Base-by-base conservation (phyloP, 1,140 invertebrate species). In the Melipona quadrifasciata region DNA sequence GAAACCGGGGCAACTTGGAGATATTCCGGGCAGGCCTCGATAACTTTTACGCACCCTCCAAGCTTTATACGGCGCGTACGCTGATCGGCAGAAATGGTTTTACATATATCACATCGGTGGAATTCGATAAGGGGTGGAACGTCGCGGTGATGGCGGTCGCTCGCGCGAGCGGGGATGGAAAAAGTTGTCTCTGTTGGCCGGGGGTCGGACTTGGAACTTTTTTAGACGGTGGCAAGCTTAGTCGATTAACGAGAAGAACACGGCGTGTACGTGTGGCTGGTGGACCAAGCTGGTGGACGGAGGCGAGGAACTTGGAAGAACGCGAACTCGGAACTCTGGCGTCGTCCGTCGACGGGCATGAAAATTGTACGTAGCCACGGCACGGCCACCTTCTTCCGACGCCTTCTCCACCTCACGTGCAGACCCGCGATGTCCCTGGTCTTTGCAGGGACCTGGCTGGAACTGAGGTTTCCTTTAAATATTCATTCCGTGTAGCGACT, bases 401-500 rank as follows among this genome's bases (percentile, higher is more conserved):
- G n/a, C 58, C 71, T 67, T 75, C 72, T 31, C 31, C 82, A 78
- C 55, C 83, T 85, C 84, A 87, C 87, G 87, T 83, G 87, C 88
- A 53, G 84, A 75, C 85, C 31, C 84, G 27, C 84, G 80, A 86
- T 77, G 84, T 86, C 77, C 80, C 73, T 21, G 68, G 75, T 86
- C 82, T 87, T 87, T 89, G 87, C 75, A 51, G 53, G 78, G 65
- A 61, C 39, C 65, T 55, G 53, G 51, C 80, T 72, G 58, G 64
- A 82, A 86, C 85, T 64, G 82, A 87, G 77, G 84, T 91, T 92
- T 91, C 73, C 84, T 91, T 92, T 91, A 92, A 91, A 91, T 91
- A 92, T 92, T 92, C 91, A 89, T 87, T 83, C 78, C 83, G 86
- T 86, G 90, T 90, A 90, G 82, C 85, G 61, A 71, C 87, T 80